Evolutionary conservation across 2,797 vertebrate genomes (phyloP), one percentile per base, ranked within the genome.

Genomic region (Staurois parvus): DNA sequence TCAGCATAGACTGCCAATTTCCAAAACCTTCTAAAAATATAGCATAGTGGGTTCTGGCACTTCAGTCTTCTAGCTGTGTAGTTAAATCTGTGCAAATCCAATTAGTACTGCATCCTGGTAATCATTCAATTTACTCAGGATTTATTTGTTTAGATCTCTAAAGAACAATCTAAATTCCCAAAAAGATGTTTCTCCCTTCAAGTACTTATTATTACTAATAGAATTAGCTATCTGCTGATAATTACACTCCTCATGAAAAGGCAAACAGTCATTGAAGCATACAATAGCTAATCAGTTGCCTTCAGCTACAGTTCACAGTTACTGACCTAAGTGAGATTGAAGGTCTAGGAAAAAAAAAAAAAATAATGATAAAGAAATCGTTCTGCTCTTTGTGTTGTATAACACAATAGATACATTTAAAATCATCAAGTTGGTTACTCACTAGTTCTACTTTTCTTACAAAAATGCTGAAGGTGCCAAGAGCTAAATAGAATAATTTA

Each of bases 131-230:
- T 76, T 66, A 78, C 45, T 78, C 11, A 67, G 6, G 30, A 82
- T 78, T 77, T 86, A 78, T 86, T 83, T 78, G 68, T 67, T 81
- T 72, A 34, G 84, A 72, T 86, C 52, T 86, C 79, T 42, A 45
- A 40, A 76, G 72, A 64, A 81, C 72, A 56, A 64, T 70, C 66
- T 32, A 68, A 76, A 77, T 81, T 82, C 73, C 24, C 79, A 40
- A 45, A 85, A 72, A 72, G 67, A 66, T 59, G 7, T 66, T 70
- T 66, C 73, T 69, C 59, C 59, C 26, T 62, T 26, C 34, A 59
- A 70, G 66, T 72, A 76, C 59, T 77, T 86, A 86, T 86, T 86
- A 83, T 86, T 86, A 73, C 56, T 86, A 86, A 86, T 86, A 82
- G 74, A 82, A 82, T 82, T 82, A 86, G 74, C 80, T 78, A 34